Evolutionary conservation across 2,113 vertebrate genomes (phyloP).

Genomic region (Steatornis caripensis): DNA sequence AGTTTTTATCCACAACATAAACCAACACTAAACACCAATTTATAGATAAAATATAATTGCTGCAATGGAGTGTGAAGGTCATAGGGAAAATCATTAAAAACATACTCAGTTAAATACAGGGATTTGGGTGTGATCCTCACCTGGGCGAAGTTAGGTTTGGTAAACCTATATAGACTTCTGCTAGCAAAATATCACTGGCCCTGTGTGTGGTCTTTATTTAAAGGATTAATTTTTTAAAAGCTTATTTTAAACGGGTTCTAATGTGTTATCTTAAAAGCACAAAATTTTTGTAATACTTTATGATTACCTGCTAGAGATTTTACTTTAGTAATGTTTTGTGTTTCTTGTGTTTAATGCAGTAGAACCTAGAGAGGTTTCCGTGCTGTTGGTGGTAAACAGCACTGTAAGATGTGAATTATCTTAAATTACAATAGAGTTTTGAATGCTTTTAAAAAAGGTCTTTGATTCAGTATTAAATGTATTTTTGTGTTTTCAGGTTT

Average conservation of each 20-base stretch:
- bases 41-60: conserved; percentile 42
- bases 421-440: background rate
- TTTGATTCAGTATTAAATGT: background rate
- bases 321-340: background rate
- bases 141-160: background rate
- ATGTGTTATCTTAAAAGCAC: background rate
- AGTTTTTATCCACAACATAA: conserved; percentile 28
- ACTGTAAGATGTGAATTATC: background rate
- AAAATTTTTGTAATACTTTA: background rate
- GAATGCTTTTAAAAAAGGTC: background rate
- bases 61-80: background rate
- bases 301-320: background rate
- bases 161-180: background rate
- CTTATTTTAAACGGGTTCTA: background rate
- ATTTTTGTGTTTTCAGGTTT: background rate
- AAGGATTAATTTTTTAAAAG: background rate
- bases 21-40: conserved; percentile 56
- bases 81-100: conserved; percentile 9
- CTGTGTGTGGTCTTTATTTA: background rate
- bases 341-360: background rate
- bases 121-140: conserved; percentile 4
- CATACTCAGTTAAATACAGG: conserved; percentile 7
- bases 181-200: background rate
- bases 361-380: background rate
- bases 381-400: background rate